These are phyloP conservation scores for Eupithecia vulgata DNA, from an alignment of 2,888 invertebrate species.

Conservation along the genomic window DNA sequence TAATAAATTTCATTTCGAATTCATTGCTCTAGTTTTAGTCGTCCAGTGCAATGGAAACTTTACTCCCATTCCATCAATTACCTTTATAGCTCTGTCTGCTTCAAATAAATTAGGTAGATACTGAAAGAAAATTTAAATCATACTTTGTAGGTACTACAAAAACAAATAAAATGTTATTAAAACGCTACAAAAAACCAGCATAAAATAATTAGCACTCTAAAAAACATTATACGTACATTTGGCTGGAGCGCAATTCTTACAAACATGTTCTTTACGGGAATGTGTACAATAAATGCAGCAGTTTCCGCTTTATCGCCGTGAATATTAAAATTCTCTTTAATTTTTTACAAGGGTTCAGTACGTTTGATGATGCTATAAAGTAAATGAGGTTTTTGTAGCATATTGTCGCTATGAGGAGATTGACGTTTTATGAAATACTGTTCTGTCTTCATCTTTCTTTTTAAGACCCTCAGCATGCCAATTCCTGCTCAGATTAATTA, in stretches of 20 bases:
- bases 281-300: conserved; percentile 63
- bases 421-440: background rate
- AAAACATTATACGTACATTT: conserved; percentile 36
- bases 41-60: no score
- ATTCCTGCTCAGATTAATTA: background rate
- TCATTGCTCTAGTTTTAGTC: no score
- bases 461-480: background rate
- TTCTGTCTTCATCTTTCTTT: background rate
- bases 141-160: background rate
- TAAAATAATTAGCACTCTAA: conserved; percentile 20
- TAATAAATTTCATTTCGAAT: no score
- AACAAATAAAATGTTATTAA: conserved; percentile 2
- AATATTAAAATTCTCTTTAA: conserved; percentile 49
- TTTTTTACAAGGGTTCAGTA: conserved; percentile 40
- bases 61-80: no score
- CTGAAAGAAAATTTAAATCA: background rate
- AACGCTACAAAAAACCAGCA: conserved; percentile 3
- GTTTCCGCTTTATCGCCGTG: conserved; percentile 53
- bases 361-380: conserved; percentile 23
- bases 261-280: conserved; percentile 46
- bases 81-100: background rate
- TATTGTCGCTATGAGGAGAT: conserved; percentile 8
- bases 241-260: conserved; percentile 38
- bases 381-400: conserved; percentile 21
- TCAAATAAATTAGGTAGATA: background rate